phyloP scores from a whole-genome alignment of 2,113 vertebrate genomes.

The Perca flavescens region DNA sequence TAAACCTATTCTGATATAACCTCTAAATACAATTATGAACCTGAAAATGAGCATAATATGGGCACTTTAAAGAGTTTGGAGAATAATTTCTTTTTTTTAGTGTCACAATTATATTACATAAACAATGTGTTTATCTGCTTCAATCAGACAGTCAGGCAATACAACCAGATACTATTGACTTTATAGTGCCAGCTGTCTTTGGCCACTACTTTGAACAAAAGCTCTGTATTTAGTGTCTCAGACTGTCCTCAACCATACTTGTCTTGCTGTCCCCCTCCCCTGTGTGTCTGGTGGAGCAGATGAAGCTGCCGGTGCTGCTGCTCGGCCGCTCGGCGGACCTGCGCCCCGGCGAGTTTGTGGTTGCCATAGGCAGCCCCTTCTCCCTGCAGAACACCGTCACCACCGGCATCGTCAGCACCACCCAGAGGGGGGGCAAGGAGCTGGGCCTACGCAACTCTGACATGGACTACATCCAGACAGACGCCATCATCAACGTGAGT shows the following conservation, averaged over 20 bases:
- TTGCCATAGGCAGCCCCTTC: slow-evolving; percentile 96
- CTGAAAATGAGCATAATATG: too few relatives aligned
- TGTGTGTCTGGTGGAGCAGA: slow-evolving; percentile 74
- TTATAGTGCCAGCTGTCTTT: background rate
- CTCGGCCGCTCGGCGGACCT: slow-evolving; percentile 94
- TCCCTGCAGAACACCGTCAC: slow-evolving; percentile 98
- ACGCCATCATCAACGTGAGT: slow-evolving; percentile 98
- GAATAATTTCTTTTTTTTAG: background rate
- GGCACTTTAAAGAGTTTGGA: background rate
- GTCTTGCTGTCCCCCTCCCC: background rate
- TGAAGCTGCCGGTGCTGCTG: slow-evolving; percentile 92
- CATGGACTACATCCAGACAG: slow-evolving; percentile 98
- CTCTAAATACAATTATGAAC: too few relatives aligned
- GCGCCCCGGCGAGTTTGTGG: slow-evolving; percentile 96
- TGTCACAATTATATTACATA: background rate
- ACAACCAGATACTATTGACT: too few relatives aligned
- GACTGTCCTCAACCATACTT: background rate
- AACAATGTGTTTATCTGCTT: background rate
- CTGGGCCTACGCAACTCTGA: slow-evolving; percentile 93
- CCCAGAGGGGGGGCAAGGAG: slow-evolving; percentile 93
- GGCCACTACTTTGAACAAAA: background rate
- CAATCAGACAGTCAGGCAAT: too few relatives aligned
- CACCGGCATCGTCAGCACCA: slow-evolving; percentile 96
- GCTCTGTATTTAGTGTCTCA: background rate
- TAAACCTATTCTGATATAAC: too few relatives aligned